phyloP scores from a whole-genome alignment of 2,888 invertebrate genomes.

The Argynnis bischoffii region DNA sequence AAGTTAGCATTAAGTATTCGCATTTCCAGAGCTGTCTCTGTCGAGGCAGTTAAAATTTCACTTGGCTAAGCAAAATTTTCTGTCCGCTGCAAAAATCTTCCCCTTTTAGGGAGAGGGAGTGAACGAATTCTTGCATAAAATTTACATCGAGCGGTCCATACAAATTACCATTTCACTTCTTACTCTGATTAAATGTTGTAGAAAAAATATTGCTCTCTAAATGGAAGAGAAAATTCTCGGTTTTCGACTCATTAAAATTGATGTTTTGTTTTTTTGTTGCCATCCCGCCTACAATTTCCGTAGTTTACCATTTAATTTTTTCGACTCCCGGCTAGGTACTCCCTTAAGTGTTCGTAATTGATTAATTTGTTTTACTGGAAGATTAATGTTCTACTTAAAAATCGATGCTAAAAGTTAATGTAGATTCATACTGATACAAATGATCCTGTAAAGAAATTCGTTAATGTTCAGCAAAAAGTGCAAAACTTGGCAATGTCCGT shows the following conservation, averaged over 20 bases:
- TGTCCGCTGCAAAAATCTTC: conserved; percentile 81
- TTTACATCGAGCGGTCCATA: conserved; percentile 82
- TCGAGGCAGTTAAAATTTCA: conserved; percentile 82
- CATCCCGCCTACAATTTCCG: conserved; percentile 45
- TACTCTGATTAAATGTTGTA: conserved; percentile 82
- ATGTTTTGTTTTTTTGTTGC: conserved; percentile 67
- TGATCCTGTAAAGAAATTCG: conserved; percentile 20
- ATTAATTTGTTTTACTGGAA: conserved; percentile 50
- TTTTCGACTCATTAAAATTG: conserved; percentile 80
- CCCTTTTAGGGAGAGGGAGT: conserved; percentile 73
- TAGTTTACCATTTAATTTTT: conserved; percentile 55
- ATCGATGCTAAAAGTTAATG: conserved; percentile 12
- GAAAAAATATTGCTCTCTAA: conserved; percentile 81
- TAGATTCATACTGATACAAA: conserved; percentile 21
- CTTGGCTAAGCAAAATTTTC: conserved; percentile 82
- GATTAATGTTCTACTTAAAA: conserved; percentile 32
- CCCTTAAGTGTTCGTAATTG: conserved; percentile 45
- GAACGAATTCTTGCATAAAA: conserved; percentile 81
- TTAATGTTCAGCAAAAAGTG: conserved; percentile 39
- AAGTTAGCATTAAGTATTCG: conserved; percentile 81
- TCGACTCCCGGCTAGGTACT: conserved; percentile 40
- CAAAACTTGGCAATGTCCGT: conserved; percentile 64
- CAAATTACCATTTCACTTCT: conserved; percentile 82
- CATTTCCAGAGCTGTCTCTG: conserved; percentile 78
- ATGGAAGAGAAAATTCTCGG: conserved; percentile 79